Conservation (phyloP, 2,888 invertebrate genomes). For the Bruchidius siliquastri region DNA sequence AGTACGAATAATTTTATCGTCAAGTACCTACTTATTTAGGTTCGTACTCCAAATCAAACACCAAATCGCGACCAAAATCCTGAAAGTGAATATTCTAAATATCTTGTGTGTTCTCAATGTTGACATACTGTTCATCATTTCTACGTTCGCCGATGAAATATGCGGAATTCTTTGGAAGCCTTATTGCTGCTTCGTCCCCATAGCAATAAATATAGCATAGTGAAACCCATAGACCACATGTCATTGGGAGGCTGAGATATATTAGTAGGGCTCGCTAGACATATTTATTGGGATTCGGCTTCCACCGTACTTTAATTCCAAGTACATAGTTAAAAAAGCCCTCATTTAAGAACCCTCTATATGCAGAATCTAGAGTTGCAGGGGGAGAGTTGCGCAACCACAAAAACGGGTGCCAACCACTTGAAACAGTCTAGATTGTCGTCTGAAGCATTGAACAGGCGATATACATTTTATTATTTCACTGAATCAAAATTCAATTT, state of each 20-base stretch:
- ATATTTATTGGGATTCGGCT: conserved; percentile 31
- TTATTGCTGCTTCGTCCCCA: not conserved
- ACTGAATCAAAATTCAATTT: too few species aligned
- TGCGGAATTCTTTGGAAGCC: not conserved
- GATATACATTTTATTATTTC: too few species aligned
- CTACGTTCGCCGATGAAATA: not conserved
- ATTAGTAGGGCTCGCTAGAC: conserved; percentile 27
- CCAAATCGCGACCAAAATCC: too few species aligned
- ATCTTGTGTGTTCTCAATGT: not conserved
- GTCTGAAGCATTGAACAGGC: too few species aligned
- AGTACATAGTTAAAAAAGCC: conserved; percentile 35
- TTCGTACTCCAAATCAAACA: too few species aligned
- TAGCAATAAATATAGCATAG: not conserved
- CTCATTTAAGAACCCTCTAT: conserved; percentile 10
- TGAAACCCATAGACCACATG: not conserved
- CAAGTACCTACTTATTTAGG: too few species aligned
- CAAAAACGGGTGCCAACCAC: not conserved
- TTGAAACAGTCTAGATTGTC: too few species aligned
- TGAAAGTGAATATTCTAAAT: too few species aligned
- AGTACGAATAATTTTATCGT: too few species aligned
- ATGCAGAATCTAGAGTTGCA: not conserved
- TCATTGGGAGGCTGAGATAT: not conserved
- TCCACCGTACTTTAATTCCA: conserved; percentile 36
- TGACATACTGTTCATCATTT: not conserved
- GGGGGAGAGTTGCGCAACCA: not conserved